A percentile compares a stretch with the other conserved stretches of the same genome.
phyloP scores from a whole-genome alignment of 2,113 vertebrate species.

The Hystrix brachyura region DNA sequence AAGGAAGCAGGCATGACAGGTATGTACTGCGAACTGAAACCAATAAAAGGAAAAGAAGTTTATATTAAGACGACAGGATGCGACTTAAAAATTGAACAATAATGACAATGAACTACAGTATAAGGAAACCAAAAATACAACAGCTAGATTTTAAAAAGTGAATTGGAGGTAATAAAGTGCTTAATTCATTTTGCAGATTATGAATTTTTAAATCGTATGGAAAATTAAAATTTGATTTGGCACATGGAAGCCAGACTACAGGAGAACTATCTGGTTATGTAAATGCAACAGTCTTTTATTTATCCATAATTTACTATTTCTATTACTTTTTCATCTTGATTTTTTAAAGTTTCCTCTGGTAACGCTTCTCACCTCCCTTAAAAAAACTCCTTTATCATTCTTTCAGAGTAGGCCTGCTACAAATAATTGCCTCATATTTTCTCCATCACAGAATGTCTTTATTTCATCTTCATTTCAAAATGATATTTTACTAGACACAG shows the following conservation, averaged over 20 bases:
- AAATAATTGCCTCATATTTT: not conserved
- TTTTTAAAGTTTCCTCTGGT: not conserved
- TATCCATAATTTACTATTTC: not conserved
- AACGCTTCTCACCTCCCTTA: not conserved
- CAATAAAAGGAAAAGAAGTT: not conserved
- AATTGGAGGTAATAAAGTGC: not conserved
- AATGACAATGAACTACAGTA: not conserved
- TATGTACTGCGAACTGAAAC: not conserved
- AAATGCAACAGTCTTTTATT: not conserved
- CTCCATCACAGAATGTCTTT: not conserved
- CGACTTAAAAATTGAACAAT: not conserved
- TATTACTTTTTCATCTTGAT: not conserved
- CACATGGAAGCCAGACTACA: not conserved
- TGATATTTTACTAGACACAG: not conserved
- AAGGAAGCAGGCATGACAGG: not conserved
- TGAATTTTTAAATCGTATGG: not conserved
- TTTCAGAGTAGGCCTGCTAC: not conserved
- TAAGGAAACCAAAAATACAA: not conserved
- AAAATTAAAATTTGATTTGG: not conserved
- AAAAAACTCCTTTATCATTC: not conserved
- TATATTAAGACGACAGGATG: not conserved
- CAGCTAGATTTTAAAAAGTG: not conserved
- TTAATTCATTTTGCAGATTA: not conserved
- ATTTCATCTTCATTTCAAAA: not conserved
- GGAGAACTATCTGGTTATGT: not conserved